Evolutionary conservation across 2,888 invertebrate genomes (phyloP), one percentile per base, ranked within the genome.

Genomic region (Brachyptera putata): DNA sequence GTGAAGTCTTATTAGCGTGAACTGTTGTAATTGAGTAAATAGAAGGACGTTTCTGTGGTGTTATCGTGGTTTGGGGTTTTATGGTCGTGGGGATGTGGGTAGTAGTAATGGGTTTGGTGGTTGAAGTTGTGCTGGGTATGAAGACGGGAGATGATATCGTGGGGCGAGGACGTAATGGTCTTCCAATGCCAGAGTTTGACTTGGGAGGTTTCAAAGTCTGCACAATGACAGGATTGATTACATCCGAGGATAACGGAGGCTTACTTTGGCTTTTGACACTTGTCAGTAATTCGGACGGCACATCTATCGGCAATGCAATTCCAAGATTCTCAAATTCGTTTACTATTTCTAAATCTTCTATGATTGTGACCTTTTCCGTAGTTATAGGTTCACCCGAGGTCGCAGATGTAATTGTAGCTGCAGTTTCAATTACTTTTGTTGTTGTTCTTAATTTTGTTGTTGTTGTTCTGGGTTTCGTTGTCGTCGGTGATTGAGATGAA

Each of bases 171-270:
- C 86, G 76, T 46, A 89, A 75, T 0, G 87, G 88, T 64, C 87
- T 77, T 60, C 84, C 84, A 3, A 89, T 80, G 0, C 89, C 89
- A 0, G 87, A 83, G 73, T 91, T 90, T 1, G 90, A 91, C 69
- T 89, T 86, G 0, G 85, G 89, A 1, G 91, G 91, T 60, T 89
- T 76, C 41, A 90, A 73, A 0, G 89, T 90, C 1, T 83, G 82
- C 18, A 84, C 60, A 16, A 66, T 60, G 30, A 46, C 13, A 18
- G 46, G 21, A n/a, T 36, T 46, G 34, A 7, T 21, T 24, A 24
- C 5, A 4, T 43, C 43, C 11, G 43, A 18, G 3, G 43, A 18
- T 3, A 11, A 4, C 18, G 21, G 5, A 43, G 21, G 14, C 5
- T 43, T 18, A 11, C 21, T 21, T 5, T 18, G 16, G 4, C 14